A percentile compares a stretch with the other conserved stretches of the same genome.
Conservation (phyloP, 2,888 invertebrate genomes). For the Orthosia gracilis region DNA sequence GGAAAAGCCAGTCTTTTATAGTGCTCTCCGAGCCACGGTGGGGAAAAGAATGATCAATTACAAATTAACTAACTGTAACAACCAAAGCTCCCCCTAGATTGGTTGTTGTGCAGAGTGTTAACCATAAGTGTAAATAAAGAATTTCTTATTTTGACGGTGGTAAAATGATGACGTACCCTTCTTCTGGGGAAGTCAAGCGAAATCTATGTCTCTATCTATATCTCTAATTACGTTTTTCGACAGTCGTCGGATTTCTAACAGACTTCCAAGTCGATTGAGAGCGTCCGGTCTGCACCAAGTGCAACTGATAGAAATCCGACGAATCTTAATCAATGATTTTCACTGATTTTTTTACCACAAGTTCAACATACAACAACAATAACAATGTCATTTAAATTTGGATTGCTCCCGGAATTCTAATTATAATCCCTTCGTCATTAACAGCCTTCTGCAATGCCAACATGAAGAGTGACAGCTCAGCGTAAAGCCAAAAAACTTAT, state of each 20-base stretch:
- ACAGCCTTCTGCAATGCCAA: constrained; percentile 12
- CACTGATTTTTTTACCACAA: background rate
- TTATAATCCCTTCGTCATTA: constrained; percentile 7
- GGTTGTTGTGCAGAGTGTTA: too few species aligned
- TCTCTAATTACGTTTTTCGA: too few species aligned
- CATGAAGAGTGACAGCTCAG: background rate
- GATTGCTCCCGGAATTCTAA: constrained; percentile 15
- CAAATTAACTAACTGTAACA: background rate
- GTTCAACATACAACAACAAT: background rate
- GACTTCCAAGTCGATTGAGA: too few species aligned
- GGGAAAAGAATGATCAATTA: background rate
- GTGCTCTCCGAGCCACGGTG: background rate
- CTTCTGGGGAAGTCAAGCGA: too few species aligned
- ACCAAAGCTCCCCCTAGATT: background rate
- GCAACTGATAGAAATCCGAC: too few species aligned
- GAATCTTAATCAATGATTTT: background rate
- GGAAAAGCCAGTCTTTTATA: background rate
- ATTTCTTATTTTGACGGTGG: too few species aligned
- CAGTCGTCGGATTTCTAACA: too few species aligned
- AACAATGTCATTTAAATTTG: background rate
- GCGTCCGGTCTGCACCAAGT: too few species aligned
- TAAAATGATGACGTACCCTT: too few species aligned
- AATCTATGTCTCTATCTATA: too few species aligned
- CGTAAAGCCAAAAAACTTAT: constrained; percentile 20
- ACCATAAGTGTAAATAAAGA: too few species aligned